phyloP scores from a whole-genome alignment of 2,888 invertebrate species.

The Crematogaster levior region DNA sequence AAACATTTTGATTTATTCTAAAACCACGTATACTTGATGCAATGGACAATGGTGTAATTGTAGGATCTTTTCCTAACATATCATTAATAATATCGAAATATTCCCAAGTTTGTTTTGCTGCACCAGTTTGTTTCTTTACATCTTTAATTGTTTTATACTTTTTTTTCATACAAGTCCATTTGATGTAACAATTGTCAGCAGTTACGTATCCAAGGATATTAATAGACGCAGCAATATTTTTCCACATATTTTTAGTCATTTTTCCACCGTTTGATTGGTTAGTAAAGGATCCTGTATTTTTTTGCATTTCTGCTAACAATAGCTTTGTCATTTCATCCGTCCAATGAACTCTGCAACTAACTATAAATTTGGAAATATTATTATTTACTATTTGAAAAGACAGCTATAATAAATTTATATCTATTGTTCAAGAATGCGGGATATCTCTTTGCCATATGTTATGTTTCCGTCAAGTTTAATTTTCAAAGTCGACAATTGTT shows the following conservation, averaged over 20 bases:
- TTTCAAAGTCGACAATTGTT: too few species aligned
- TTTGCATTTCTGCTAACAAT: not conserved
- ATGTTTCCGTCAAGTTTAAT: too few species aligned
- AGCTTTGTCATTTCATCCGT: not conserved
- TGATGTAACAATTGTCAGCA: constrained; percentile 5
- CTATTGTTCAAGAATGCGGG: too few species aligned
- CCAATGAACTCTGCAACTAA: constrained; percentile 25
- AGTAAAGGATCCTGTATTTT: too few species aligned
- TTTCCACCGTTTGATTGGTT: too few species aligned
- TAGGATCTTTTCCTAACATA: not conserved
- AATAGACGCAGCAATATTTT: not conserved
- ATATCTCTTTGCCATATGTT: too few species aligned
- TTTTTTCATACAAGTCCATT: constrained; percentile 29
- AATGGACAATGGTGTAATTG: not conserved
- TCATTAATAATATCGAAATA: constrained; percentile 12
- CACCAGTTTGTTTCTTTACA: not conserved
- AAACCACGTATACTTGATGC: constrained; percentile 15
- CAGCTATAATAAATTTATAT: too few species aligned
- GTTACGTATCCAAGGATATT: not conserved
- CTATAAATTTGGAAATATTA: too few species aligned
- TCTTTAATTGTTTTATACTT: too few species aligned
- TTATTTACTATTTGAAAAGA: too few species aligned
- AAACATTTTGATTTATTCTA: constrained; percentile 1
- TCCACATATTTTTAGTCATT: not conserved
- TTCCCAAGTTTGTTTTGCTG: constrained; percentile 2